Conservation (phyloP, 2,113 vertebrate species). For the Tetrax tetrax region DNA sequence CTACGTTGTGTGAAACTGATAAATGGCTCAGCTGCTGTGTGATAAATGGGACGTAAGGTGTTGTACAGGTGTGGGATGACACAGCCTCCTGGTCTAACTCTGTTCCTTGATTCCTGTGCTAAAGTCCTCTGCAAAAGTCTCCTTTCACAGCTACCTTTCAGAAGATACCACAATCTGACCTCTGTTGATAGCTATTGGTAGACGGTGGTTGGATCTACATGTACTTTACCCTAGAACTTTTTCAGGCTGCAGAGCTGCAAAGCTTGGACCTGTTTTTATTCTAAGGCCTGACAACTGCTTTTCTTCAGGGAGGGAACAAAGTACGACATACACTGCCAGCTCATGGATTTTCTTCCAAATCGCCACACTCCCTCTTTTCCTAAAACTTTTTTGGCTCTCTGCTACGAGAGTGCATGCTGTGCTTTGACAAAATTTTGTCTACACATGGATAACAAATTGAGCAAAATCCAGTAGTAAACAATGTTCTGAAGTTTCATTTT, state of each 20-base stretch:
- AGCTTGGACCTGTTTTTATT: neutral
- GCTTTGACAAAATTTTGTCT: neutral
- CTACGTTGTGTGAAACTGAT: neutral
- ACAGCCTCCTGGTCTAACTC: neutral
- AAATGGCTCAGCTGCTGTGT: neutral
- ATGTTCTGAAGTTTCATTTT: too few relatives aligned
- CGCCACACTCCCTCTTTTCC: neutral
- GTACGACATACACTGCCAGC: neutral
- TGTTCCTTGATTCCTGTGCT: neutral
- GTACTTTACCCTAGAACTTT: neutral
- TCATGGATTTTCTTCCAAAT: neutral
- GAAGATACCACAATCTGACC: neutral
- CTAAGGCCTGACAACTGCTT: neutral
- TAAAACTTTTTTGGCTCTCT: neutral
- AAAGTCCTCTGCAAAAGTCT: neutral
- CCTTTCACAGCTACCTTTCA: neutral
- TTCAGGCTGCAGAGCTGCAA: neutral
- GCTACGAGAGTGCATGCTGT: fast-evolving
- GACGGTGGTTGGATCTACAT: neutral
- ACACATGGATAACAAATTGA: neutral
- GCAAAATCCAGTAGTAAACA: too few relatives aligned
- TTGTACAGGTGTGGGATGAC: neutral
- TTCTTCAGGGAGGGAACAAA: neutral
- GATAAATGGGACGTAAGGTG: neutral
- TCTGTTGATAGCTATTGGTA: neutral